Conservation (phyloP, 2,888 invertebrate species). For the Horisme vitalbata region DNA sequence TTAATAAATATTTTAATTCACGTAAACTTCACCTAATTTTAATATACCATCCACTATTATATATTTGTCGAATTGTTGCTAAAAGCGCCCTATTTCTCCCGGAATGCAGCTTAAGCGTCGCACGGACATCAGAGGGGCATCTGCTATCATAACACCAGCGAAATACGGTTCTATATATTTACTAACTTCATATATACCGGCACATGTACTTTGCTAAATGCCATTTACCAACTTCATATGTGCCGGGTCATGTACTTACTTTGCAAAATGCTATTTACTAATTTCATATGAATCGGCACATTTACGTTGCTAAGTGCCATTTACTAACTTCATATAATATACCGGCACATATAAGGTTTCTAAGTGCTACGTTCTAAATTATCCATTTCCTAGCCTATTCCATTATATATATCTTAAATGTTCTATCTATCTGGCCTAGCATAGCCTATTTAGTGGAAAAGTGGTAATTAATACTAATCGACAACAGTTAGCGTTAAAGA, state of each 20-base stretch:
- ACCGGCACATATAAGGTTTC: slow-evolving; percentile 18
- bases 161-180: slow-evolving; percentile 31
- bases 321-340: slow-evolving; percentile 24
- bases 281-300: slow-evolving; percentile 19
- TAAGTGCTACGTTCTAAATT: slow-evolving; percentile 8
- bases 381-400: slow-evolving; percentile 6
- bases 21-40: slow-evolving; percentile 3
- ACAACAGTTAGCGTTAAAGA: too few species aligned
- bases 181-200: slow-evolving; percentile 22
- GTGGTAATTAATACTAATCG: too few species aligned
- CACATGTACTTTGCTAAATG: slow-evolving; percentile 16
- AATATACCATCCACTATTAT: not conserved
- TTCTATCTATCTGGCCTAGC: not conserved
- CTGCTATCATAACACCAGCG: slow-evolving; percentile 48
- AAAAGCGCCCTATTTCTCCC: slow-evolving; percentile 47
- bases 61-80: slow-evolving; percentile 27
- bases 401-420: not conserved
- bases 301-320: slow-evolving; percentile 16
- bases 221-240: slow-evolving; percentile 22
- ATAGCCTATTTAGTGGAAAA: slow-evolving; percentile 31
- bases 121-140: slow-evolving; percentile 55
- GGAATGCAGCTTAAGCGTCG: slow-evolving; percentile 80
- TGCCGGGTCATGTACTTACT: slow-evolving; percentile 17
- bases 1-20: slow-evolving; percentile 22
- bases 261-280: slow-evolving; percentile 22